Evolutionary conservation across 1,140 invertebrate genomes (phyloP).

Genomic region (Heliothis virescens): DNA sequence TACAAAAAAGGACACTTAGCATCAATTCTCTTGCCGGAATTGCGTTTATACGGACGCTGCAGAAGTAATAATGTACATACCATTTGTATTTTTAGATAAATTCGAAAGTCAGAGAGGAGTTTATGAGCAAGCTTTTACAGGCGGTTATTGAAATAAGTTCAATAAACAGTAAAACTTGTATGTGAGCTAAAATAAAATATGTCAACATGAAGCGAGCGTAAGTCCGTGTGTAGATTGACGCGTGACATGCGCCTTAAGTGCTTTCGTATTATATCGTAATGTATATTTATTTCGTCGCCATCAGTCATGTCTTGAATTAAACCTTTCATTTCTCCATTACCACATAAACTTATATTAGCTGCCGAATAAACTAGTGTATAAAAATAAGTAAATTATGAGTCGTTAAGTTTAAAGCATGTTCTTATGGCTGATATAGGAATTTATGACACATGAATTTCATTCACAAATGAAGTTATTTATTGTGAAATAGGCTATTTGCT

Average conservation of each 20-base stretch:
- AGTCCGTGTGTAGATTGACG: conserved; percentile 43
- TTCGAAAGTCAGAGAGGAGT: not conserved
- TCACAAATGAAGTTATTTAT: conserved; percentile 43
- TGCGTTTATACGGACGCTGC: conserved; percentile 34
- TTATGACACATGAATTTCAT: conserved; percentile 12
- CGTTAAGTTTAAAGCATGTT: not conserved
- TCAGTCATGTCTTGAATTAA: conserved; percentile 38
- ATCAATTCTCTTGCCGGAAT: conserved; percentile 52
- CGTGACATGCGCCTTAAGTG: conserved; percentile 46
- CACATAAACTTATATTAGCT: not conserved
- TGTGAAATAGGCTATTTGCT: conserved; percentile 43
- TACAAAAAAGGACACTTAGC: conserved; percentile 67
- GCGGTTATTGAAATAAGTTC: not conserved
- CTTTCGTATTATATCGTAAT: conserved; percentile 39
- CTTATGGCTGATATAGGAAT: not conserved
- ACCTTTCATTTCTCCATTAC: conserved; percentile 7
- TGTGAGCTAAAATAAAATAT: conserved; percentile 20
- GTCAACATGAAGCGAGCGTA: conserved; percentile 37
- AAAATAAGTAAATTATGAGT: not conserved
- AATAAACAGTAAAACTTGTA: not conserved
- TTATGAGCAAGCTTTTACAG: not conserved
- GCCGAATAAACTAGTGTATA: not conserved
- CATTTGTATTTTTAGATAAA: conserved; percentile 24
- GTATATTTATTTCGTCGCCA: conserved; percentile 40
- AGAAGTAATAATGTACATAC: conserved; percentile 27